Evolutionary conservation across 64 coral and sea anemone species (phyloP).

Genomic region (Actinia equina): DNA sequence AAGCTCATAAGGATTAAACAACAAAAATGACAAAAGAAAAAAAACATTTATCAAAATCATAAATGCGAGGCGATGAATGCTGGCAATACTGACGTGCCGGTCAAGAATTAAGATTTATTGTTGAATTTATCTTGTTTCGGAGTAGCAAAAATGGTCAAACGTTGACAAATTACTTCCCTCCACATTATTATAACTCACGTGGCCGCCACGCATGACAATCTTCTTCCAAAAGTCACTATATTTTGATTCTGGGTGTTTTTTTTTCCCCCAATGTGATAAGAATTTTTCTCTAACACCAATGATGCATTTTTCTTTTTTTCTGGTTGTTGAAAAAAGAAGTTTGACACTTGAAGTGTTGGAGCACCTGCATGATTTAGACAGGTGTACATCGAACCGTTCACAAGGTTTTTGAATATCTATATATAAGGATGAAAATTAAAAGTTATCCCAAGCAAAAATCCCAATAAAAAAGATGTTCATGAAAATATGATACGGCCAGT

Average conservation of each 20-base stretch:
- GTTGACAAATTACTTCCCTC: background rate
- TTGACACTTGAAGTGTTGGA: background rate
- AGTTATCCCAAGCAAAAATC: background rate
- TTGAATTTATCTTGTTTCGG: background rate
- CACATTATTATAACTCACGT: too few relatives aligned
- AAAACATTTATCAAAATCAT: background rate
- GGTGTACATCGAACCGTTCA: background rate
- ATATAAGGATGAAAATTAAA: background rate
- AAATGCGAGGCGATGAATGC: background rate
- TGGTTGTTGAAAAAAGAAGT: background rate
- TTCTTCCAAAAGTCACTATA: too few relatives aligned
- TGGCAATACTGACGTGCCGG: background rate
- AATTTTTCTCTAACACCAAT: too few relatives aligned
- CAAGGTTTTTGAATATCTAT: background rate
- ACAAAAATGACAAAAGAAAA: background rate
- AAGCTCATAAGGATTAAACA: too few relatives aligned
- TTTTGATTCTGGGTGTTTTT: background rate
- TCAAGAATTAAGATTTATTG: slow-evolving; percentile 8
- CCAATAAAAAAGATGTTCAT: too few relatives aligned
- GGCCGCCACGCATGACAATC: too few relatives aligned
- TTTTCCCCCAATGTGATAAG: background rate
- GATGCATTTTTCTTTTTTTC: background rate
- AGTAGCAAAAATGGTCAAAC: background rate
- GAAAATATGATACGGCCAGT: too few relatives aligned
- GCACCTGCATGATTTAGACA: background rate